Conservation (phyloP, 2,113 vertebrate species). For the Gavialis gangeticus region DNA sequence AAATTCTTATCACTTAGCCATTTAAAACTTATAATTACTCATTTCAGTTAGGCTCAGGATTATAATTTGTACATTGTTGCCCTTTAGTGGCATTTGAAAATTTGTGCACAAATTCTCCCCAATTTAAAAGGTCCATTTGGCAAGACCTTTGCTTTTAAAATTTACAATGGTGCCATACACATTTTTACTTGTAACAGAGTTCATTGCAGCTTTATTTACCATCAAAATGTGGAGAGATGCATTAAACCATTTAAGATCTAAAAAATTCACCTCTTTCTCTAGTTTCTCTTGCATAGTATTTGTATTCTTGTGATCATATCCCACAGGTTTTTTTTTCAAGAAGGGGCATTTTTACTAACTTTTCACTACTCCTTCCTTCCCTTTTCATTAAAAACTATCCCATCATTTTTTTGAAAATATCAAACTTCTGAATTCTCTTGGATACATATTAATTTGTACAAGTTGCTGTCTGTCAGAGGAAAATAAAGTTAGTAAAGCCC, state of each 20-base stretch:
- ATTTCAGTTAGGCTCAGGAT: constrained; percentile 10
- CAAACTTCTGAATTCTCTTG: not conserved
- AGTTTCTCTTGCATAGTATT: not conserved
- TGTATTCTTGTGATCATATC: not conserved
- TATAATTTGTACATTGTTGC: not conserved
- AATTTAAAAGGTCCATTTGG: not conserved
- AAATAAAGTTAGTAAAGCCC: not conserved
- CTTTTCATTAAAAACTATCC: constrained; percentile 7
- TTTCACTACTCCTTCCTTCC: not conserved
- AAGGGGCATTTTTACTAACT: not conserved
- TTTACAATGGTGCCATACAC: not conserved
- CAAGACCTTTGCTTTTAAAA: constrained; percentile 20
- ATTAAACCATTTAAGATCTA: not conserved
- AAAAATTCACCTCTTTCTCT: constrained; percentile 15
- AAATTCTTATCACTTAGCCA: not conserved
- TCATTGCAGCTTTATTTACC: constrained; percentile 28
- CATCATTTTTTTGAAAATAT: not conserved
- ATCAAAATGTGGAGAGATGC: constrained; percentile 17
- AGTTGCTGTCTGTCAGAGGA: not conserved
- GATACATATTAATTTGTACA: not conserved
- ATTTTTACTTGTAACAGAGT: not conserved
- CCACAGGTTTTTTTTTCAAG: not conserved
- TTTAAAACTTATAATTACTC: constrained; percentile 46
- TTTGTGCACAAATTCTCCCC: not conserved
- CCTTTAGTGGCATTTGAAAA: constrained; percentile 10